Evolutionary conservation across 53 echinoderm and acorn worm species (phyloP), one percentile per base, ranked within the genome.

Genomic region (Echinometra lucunter): DNA sequence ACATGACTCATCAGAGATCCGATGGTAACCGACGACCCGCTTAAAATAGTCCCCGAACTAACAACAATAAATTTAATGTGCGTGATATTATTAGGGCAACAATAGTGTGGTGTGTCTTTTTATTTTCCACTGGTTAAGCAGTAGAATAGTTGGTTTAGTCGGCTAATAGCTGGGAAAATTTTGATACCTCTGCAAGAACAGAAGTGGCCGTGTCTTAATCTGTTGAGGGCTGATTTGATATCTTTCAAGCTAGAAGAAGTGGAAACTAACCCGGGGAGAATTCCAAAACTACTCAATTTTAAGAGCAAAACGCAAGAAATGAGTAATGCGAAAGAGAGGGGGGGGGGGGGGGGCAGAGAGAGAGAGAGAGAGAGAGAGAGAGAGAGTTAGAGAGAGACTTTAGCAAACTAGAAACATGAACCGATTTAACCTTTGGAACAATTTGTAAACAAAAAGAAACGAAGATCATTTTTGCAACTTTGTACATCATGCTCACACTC

Each of bases 1-100:
- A 78, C 92, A 92, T 92, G 92, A 92, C 57, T 92, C 92, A 92
- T 78, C 92, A 10, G 92, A 32, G 92, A 92, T 74, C 92, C 92
- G 92, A 49, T 80, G 57, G 55, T 28, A 35, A 30, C 34, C 7
- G 80, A 47, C 92, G 78, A 80, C 55, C 74, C 35, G 91, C 91
- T 70, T 28, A 70, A 91, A 91, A 91, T 91, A 91, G 23, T 67
- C 38, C 7, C 30, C 85, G 19, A 85, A 85, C 47, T 85, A 49
- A 85, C 89, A 89, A 89, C 58, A 89, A 89, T 37, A 57, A 89
- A 89, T 89, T 89, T 60, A 34, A 58, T 89, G 89, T 89, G 85
- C 60, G 89, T 89, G 89, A 60, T 89, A 60, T 57, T 58, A 89
- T 89, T 85, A 30, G 89, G 60, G 5, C 89, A 89, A 89, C 89